Evolutionary conservation across 2,797 vertebrate species (phyloP), one percentile per base, ranked within the genome.

Genomic region (Acrossocheilus wenchowensis): DNA sequence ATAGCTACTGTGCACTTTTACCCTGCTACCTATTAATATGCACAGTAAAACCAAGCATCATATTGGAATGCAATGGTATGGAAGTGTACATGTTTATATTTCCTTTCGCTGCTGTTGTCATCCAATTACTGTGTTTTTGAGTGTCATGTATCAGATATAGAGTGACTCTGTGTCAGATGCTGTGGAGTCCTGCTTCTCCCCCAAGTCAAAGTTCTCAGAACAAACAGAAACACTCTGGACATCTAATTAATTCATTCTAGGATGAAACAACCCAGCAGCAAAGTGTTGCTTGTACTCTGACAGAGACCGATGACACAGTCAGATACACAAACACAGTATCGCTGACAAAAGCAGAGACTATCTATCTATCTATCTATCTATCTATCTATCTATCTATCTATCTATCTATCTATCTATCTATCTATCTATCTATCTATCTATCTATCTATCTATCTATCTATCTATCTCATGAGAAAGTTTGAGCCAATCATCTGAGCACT

Each of bases 211-310:
- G 57, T 43, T 48, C 81, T 23, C 64, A 81, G 78, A 86, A 84
- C 74, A 88, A 84, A 74, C 41, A 66, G 57, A 87, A 86, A 88
- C 39, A 78, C 85, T 43, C 72, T 89, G 85, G 80, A 50, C 69
- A 75, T 87, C 88, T 87, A 83, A 88, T 91, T 90, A 79, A 87
- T 86, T 82, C 21, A 86, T 39, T 82, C 86, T 85, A 71, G 82
- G 52, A 78, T 69, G 69, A 81, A 82, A 71, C 62, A 84, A 73
- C 78, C 54, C 30, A 75, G 21, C 26, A 78, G 10, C 50, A 78
- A 66, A 68, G 21, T n/a, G 5, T 30, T 48, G 66, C n/a, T 68
- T 72, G 26, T 54, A 57, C 36, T 75, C 72, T 57, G 43, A 45
- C 48, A 66, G 41, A 54, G 45, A 66, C 15, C 21, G 57, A 83